Evolutionary conservation across 2,888 invertebrate species (phyloP), one percentile per base, ranked within the genome.

Genomic region (Plagodis pulveraria): DNA sequence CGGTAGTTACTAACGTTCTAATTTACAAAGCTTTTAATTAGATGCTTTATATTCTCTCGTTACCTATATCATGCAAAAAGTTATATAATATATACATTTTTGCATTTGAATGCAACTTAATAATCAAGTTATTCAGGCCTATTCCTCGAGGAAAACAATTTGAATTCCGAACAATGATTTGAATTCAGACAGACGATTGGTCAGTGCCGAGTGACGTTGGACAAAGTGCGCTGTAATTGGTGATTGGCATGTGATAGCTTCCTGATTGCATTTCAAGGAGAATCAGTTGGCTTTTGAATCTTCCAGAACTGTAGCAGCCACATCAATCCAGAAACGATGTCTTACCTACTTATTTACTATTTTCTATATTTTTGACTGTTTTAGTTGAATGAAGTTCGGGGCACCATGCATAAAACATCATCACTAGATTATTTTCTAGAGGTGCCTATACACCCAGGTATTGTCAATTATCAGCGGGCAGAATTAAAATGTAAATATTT

Each of bases 221-320:
- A 89, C 89, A 90, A 89, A 89, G 81, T 87, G 78, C 78, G 79
- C 79, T 86, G 84, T 89, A 89, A 89, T 90, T 89, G 89, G 89
- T 87, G 89, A 89, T 88, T 88, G 89, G 88, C 89, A 87, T 84
- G 87, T 83, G 87, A 84, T 78, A 72, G 81, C 77, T 89, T 87
- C 88, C 88, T 86, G 86, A 88, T 87, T 71, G 70, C 65, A 69
- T 74, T 74, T 66, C 63, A 65, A 62, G 69, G 63, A 71, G 74
- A 67, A 70, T 62, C 62, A 58, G 70, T 70, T 71, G 76, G 12
- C 42, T 73, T 82, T 63, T 45, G 69, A 83, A 76, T 63, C 50
- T 60, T 46, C 47, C 76, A 79, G 81, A 82, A 65, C 34, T 54
- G 76, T 42, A 22, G 22, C 22, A 22, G 1, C 22, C 22, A 22